Percentiles rank a stretch among this genome's conserved stretches.
Conservation (phyloP, 2,888 invertebrate species). For the Orchestes rusci region DNA sequence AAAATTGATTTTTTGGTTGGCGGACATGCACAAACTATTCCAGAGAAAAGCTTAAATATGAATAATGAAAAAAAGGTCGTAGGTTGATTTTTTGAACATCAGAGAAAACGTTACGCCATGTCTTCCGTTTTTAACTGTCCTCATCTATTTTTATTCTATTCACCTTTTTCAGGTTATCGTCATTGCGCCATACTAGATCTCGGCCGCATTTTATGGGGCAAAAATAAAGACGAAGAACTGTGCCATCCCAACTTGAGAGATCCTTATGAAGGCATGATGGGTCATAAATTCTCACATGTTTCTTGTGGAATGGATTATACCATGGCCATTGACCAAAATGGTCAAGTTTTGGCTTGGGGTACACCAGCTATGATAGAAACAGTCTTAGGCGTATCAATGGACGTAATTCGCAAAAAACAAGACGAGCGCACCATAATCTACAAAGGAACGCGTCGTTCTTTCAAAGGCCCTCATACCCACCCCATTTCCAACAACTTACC, state of each 20-base stretch:
- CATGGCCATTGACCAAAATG: constrained; percentile 58
- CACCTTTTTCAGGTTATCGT: constrained; percentile 59
- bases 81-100: too few relatives aligned
- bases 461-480: constrained; percentile 53
- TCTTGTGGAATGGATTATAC: constrained; percentile 74
- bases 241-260: constrained; percentile 57
- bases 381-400: constrained; percentile 47
- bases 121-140: too few relatives aligned
- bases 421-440: constrained; percentile 58
- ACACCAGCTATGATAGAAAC: constrained; percentile 60
- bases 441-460: constrained; percentile 65
- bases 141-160: too few relatives aligned
- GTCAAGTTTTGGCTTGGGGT: constrained; percentile 69
- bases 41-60: too few relatives aligned
- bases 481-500: constrained; percentile 38
- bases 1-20: too few relatives aligned
- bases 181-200: constrained; percentile 54
- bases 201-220: constrained; percentile 60
- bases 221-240: constrained; percentile 84
- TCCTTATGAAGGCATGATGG: constrained; percentile 35
- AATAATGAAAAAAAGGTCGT: too few relatives aligned
- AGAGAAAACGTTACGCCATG: too few relatives aligned
- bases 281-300: constrained; percentile 43
- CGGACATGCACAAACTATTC: too few relatives aligned
- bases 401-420: constrained; percentile 45